Evolutionary conservation across 2,888 invertebrate genomes (phyloP).

Genomic region (Hybos culiciformis): DNA sequence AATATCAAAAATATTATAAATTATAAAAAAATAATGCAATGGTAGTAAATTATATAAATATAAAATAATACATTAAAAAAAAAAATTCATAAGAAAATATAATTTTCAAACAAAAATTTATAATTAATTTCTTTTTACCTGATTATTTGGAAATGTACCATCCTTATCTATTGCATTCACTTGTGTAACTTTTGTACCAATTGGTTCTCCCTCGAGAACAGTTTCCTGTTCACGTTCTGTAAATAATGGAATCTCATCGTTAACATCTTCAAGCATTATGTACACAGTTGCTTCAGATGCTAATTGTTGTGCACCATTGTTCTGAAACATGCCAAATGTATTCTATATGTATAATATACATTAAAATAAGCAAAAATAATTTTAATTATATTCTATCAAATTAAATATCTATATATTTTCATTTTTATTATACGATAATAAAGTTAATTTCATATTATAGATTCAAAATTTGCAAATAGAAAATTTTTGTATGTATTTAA

Average conservation of each 20-base stretch:
- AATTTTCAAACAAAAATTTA: conserved; percentile 12
- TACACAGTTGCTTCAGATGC: conserved; percentile 89
- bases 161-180: conserved; percentile 94
- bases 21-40: no score
- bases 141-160: conserved; percentile 88
- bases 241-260: conserved; percentile 93
- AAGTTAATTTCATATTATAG: no score
- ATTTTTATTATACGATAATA: no score
- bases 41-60: no score
- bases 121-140: conserved; percentile 42
- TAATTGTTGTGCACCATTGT: conserved; percentile 89
- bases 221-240: conserved; percentile 92
- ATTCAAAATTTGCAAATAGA: no score
- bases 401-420: neutral
- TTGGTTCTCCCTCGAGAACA: conserved; percentile 85
- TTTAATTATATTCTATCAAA: neutral
- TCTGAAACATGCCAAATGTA: conserved; percentile 50
- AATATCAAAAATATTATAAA: no score
- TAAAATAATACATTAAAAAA: no score
- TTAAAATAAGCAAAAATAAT: no score
- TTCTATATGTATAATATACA: no score
- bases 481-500: no score
- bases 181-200: conserved; percentile 89
- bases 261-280: conserved; percentile 89
- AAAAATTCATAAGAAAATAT: neutral